These are phyloP conservation scores for Tenualosa thibaudeaui DNA, from an alignment of 2,797 vertebrate genomes.

Conservation along the genomic window DNA sequence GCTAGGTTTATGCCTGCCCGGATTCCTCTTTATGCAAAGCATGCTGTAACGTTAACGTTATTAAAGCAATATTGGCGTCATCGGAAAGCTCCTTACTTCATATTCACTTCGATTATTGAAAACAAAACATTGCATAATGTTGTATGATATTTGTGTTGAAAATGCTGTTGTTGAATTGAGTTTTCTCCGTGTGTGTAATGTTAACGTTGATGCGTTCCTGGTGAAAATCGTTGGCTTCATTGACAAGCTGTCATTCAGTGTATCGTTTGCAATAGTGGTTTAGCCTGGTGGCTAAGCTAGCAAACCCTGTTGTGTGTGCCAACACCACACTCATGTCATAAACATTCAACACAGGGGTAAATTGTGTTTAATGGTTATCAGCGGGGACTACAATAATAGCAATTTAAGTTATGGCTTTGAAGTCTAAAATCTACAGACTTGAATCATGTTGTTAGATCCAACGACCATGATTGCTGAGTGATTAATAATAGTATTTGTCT, in stretches of 20 bases:
- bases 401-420: not conserved
- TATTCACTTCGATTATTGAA: not conserved
- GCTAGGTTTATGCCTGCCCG: not conserved
- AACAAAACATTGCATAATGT: not conserved
- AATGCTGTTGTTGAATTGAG: not conserved
- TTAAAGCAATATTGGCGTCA: not conserved
- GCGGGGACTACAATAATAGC: not conserved
- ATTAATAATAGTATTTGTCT: not conserved
- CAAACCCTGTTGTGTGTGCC: not conserved
- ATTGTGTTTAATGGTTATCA: not conserved
- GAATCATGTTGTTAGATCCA: not conserved
- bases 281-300: not conserved
- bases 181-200: not conserved
- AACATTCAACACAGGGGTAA: not conserved
- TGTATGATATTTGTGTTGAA: not conserved
- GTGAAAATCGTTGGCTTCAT: not conserved
- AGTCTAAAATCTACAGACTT: not conserved
- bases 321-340: not conserved
- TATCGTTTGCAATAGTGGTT: not conserved
- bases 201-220: not conserved
- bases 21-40: not conserved
- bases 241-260: conserved; percentile 12
- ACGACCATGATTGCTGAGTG: not conserved
- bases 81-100: not conserved
- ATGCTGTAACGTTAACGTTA: not conserved